Percentiles rank a stretch among this genome's conserved stretches.
Evolutionary conservation across 2,888 invertebrate genomes (phyloP).

Genomic region (Clunio marinus): DNA sequence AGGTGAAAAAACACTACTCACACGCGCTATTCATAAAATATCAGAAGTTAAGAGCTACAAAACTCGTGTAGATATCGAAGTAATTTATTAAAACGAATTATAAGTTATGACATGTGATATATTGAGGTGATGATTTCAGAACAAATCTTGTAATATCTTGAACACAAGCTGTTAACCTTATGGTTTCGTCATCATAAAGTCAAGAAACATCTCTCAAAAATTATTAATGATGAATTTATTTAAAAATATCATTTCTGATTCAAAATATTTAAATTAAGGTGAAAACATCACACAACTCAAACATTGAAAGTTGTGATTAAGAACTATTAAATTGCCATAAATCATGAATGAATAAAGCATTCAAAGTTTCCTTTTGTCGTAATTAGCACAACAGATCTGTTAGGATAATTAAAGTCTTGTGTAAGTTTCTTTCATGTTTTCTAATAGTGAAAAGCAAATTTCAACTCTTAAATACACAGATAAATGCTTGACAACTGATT

Average conservation of each 20-base stretch:
- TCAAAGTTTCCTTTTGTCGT: constrained; percentile 5
- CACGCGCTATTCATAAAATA: too few species aligned
- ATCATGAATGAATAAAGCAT: not conserved
- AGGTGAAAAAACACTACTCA: not conserved
- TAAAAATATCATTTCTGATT: not conserved
- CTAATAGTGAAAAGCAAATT: not conserved
- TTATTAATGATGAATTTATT: constrained; percentile 33
- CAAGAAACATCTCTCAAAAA: not conserved
- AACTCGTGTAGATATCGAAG: not conserved
- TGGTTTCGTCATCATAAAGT: constrained; percentile 27
- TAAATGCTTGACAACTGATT: constrained; percentile 25
- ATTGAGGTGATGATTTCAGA: constrained; percentile 20
- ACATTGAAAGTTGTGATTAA: not conserved
- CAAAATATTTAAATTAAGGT: constrained; percentile 7
- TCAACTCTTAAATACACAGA: not conserved
- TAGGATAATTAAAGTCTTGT: constrained; percentile 10
- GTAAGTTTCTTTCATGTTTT: not conserved
- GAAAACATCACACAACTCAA: too few species aligned
- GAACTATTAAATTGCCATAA: constrained; percentile 21
- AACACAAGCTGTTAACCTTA: constrained; percentile 15
- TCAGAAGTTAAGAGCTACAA: too few species aligned
- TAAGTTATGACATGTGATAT: too few species aligned
- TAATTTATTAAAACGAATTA: too few species aligned
- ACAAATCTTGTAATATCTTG: not conserved
- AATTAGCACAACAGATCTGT: constrained; percentile 33